These are phyloP conservation scores for Apodemus speciosus DNA, from an alignment of 2,113 vertebrate genomes.

Conservation along the genomic window DNA sequence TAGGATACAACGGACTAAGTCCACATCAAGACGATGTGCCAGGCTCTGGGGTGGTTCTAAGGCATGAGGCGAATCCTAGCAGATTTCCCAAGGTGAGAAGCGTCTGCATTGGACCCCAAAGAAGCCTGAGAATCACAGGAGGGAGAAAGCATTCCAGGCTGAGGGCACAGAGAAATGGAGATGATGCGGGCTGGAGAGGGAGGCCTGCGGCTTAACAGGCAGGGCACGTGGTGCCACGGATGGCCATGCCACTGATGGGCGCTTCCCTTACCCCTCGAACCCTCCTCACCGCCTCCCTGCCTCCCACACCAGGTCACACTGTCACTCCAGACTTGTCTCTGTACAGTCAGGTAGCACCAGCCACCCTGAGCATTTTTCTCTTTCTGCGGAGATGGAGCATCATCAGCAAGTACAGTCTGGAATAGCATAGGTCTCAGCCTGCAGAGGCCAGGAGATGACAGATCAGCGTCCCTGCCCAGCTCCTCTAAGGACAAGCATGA, in stretches of 20 bases:
- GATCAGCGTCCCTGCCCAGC: not conserved
- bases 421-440: not conserved
- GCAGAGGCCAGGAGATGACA: not conserved
- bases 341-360: not conserved
- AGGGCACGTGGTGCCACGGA: not conserved
- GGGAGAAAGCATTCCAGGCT: not conserved
- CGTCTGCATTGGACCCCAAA: not conserved
- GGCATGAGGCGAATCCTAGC: not conserved
- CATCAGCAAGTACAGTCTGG: not conserved
- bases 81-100: not conserved
- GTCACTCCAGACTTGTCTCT: not conserved
- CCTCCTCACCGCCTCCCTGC: not conserved
- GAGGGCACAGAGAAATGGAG: too few relatives aligned
- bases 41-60: not conserved
- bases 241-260: rapidly evolving
- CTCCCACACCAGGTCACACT: not conserved
- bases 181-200: rapidly evolving
- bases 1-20: not conserved
- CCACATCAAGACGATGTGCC: not conserved
- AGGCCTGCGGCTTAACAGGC: not conserved
- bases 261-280: not conserved
- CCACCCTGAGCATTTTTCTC: not conserved
- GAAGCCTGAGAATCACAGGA: not conserved
- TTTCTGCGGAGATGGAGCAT: not conserved
- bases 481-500: not conserved